Conservation (phyloP, 2,888 invertebrate genomes). For the Cancer borealis region DNA sequence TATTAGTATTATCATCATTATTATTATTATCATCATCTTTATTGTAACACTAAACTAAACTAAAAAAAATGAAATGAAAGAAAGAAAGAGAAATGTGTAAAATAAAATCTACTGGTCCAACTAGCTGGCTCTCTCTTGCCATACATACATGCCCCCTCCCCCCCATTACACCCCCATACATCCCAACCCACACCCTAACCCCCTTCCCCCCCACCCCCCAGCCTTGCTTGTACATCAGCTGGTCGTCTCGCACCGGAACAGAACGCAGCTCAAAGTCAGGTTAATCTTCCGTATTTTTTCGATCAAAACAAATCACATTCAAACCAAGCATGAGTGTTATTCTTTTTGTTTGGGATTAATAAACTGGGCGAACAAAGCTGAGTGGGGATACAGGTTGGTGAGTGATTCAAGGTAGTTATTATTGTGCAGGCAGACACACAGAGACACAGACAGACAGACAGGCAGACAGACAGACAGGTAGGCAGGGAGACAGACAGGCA, state of each 20-base stretch:
- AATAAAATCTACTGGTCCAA: background rate
- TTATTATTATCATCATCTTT: background rate
- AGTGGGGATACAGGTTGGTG: background rate
- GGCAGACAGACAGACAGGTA: background rate
- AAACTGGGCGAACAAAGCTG: background rate
- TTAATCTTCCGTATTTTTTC: constrained; percentile 12
- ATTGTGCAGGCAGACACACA: background rate
- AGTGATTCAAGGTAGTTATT: background rate
- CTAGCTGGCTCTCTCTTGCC: background rate
- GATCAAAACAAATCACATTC: constrained; percentile 20
- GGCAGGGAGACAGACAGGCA: background rate
- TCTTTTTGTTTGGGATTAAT: background rate
- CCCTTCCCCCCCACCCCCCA: background rate
- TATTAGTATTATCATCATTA: background rate
- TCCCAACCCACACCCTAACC: background rate
- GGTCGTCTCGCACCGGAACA: background rate
- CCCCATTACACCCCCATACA: background rate
- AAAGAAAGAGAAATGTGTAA: background rate
- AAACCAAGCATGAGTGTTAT: background rate
- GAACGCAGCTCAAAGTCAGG: background rate
- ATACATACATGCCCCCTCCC: background rate
- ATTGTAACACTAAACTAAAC: background rate
- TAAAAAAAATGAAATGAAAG: background rate
- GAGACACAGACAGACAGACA: background rate
- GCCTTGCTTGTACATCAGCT: background rate